Base-by-base conservation (phyloP, 2,113 vertebrate genomes). In the Equus quagga region DNA sequence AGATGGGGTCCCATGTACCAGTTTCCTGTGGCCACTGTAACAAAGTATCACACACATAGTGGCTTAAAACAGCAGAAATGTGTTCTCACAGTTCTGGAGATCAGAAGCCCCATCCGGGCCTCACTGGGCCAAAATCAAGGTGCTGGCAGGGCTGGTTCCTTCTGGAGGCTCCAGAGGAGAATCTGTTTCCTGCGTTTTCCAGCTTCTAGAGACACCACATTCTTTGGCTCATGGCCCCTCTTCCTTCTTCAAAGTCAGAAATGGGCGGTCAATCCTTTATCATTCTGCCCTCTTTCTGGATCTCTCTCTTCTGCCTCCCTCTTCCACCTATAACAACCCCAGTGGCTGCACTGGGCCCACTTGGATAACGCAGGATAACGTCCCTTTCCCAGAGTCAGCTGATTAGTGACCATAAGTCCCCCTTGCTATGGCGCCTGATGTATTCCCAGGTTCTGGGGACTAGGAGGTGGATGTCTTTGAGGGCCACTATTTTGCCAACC, bases 1-100 rank as follows among this genome's bases (percentile, higher is more conserved):
- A 1, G 33, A 41, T 31, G 23, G 41, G 49, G 18, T 18, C 21
- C 41, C 23, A 2, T 1, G 0, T 70, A 36, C 10, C 14, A 14
- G 26, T 26, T 14, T 17, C 26, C 41, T 23, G 70, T n/a, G 72
- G 72, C 46, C 13, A 15, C 72, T 26, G 41, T 46, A 2, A 1
- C 31, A 26, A 46, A 36, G 8, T 2, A 17, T 49, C 72, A 36
- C 0, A 8, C 9, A 0, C 8, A 15, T 17, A 24, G 70, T 60
- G 56, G 19, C 56, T 31, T n/a, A 26, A 49, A 49, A 11, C 72
- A 36, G n/a, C 9, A 3, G 58, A 31, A 36, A 24, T 8, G 58
- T 23, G 2, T 3, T 13, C 56, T 64, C 15, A 12, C 44, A 2
- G 44, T 18, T 24, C 87, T 13, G 72, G 72, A 75, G 41, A 56